phyloP scores from a whole-genome alignment of 2,888 invertebrate species.

The Platypus cylindrus region DNA sequence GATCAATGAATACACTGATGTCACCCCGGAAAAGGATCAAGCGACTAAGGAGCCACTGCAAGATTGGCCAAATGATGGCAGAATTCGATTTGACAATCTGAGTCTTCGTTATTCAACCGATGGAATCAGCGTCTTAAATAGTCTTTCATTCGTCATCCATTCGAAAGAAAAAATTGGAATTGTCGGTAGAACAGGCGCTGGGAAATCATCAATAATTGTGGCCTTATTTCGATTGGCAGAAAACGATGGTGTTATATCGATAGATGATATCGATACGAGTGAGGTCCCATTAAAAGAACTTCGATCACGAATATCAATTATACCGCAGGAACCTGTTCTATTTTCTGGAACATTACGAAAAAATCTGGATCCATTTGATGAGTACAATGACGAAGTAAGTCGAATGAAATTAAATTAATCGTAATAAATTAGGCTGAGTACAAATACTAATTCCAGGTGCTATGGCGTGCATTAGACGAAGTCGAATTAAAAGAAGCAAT shows the following conservation, averaged over 20 bases:
- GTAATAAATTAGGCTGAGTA: neutral
- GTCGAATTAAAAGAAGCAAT: constrained; percentile 63
- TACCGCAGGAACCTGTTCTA: constrained; percentile 74
- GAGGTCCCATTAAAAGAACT: constrained; percentile 58
- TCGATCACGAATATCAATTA: constrained; percentile 66
- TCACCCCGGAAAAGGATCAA: constrained; percentile 42
- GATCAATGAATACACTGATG: constrained; percentile 64
- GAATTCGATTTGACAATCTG: constrained; percentile 52
- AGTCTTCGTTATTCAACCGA: constrained; percentile 56
- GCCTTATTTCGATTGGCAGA: constrained; percentile 69
- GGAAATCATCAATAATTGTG: constrained; percentile 61
- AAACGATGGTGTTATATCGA: constrained; percentile 59
- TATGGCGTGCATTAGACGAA: constrained; percentile 79
- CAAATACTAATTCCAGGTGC: constrained; percentile 31
- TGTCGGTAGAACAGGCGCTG: constrained; percentile 72
- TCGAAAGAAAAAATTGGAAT: constrained; percentile 61
- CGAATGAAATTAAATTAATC: neutral
- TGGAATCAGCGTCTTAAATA: constrained; percentile 62
- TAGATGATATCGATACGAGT: constrained; percentile 62
- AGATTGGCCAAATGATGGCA: constrained; percentile 59
- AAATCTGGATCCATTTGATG: constrained; percentile 81
- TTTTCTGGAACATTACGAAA: constrained; percentile 77
- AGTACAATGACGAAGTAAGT: constrained; percentile 54
- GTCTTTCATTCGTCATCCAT: constrained; percentile 51
- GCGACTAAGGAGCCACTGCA: constrained; percentile 12